Evolutionary conservation across 2,888 invertebrate genomes (phyloP).

Genomic region (Aricia artaxerxes): DNA sequence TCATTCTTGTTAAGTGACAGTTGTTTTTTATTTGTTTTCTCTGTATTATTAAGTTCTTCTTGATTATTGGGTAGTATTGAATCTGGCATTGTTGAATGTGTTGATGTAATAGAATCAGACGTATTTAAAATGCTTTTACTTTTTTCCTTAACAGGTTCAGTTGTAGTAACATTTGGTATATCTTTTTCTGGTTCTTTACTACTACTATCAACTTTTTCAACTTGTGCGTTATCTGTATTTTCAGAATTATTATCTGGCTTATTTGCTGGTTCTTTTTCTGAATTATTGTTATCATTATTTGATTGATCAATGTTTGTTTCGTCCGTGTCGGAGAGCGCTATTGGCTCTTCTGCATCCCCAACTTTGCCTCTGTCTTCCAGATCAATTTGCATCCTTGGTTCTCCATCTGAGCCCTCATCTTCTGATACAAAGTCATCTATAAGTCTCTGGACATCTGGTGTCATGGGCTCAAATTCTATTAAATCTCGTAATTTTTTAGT

Average conservation of each 20-base stretch:
- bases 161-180: slow-evolving; percentile 16
- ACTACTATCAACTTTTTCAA: slow-evolving; percentile 30
- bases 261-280: slow-evolving; percentile 29
- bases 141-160: slow-evolving; percentile 35
- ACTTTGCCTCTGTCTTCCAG: slow-evolving; percentile 46
- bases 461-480: slow-evolving; percentile 62
- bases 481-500: slow-evolving; percentile 57
- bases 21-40: slow-evolving; percentile 29
- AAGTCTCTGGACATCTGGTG: slow-evolving; percentile 60
- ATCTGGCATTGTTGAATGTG: slow-evolving; percentile 52
- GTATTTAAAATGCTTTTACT: not conserved
- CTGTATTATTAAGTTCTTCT: slow-evolving; percentile 53
- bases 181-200: slow-evolving; percentile 37
- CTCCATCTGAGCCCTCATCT: slow-evolving; percentile 53
- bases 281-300: slow-evolving; percentile 35
- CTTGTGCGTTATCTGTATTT: slow-evolving; percentile 33
- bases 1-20: slow-evolving; percentile 25
- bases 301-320: slow-evolving; percentile 34
- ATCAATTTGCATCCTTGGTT: slow-evolving; percentile 53
- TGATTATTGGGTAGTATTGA: slow-evolving; percentile 67
- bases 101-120: slow-evolving; percentile 24
- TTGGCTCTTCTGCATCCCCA: slow-evolving; percentile 36
- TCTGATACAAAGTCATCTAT: slow-evolving; percentile 64
- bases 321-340: slow-evolving; percentile 15
- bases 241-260: not conserved